Percentiles rank a stretch among this genome's conserved stretches.
These are phyloP conservation scores for Leptopilina clavipes DNA, from an alignment of 1,140 invertebrate genomes.

Conservation along the genomic window DNA sequence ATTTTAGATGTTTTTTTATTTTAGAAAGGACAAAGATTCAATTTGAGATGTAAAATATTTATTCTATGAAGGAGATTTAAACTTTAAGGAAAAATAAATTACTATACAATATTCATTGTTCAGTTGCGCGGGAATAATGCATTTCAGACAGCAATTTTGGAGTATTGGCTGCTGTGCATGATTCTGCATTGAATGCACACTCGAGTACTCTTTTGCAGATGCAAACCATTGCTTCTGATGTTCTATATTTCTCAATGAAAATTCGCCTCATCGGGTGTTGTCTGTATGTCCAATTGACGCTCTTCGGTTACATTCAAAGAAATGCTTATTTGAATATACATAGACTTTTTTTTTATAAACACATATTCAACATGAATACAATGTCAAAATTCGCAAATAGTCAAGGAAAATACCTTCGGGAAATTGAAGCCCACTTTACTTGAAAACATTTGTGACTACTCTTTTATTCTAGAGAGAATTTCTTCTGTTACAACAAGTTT, in stretches of 20 bases:
- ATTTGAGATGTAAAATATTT: too few species aligned
- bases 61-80: too few species aligned
- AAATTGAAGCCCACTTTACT: constrained; percentile 14
- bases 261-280: constrained; percentile 6
- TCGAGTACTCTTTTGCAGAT: constrained; percentile 4
- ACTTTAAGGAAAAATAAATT: too few species aligned
- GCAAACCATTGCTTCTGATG: constrained; percentile 1
- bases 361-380: neutral
- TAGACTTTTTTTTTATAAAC: too few species aligned
- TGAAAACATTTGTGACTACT: neutral
- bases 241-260: constrained; percentile 14
- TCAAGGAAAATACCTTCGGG: constrained; percentile 18
- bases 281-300: neutral
- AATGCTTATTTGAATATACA: constrained; percentile 10
- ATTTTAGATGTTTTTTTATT: too few species aligned
- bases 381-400: neutral
- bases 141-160: neutral
- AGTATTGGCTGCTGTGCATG: neutral
- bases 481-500: neutral
- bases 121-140: neutral
- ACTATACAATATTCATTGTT: too few species aligned
- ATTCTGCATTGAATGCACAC: neutral
- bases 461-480: neutral
- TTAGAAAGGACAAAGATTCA: too few species aligned
- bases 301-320: neutral